A percentile compares a stretch with the other conserved stretches of the same genome.
Conservation (phyloP, 1,140 invertebrate genomes). For the Heliconius nattereri region DNA sequence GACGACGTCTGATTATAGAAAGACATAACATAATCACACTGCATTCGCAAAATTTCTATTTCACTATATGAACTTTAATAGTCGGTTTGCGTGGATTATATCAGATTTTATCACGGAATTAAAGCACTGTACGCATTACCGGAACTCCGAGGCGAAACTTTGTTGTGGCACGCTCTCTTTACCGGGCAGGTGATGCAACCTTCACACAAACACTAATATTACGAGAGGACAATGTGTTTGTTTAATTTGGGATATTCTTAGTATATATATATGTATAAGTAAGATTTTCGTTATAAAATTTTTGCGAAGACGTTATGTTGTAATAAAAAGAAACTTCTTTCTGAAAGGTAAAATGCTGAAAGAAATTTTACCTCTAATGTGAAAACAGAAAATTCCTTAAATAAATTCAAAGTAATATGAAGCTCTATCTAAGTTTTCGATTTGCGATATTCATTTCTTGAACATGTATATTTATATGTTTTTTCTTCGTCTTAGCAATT, state of each 20-base stretch:
- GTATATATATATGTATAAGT: background rate
- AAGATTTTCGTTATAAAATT: background rate
- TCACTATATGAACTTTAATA: conserved; percentile 19
- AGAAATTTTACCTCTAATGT: background rate
- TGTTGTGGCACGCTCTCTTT: conserved; percentile 35
- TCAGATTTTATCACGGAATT: conserved; percentile 39
- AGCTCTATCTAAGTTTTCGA: too few species aligned
- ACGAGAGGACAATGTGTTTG: background rate
- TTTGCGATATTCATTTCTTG: too few species aligned
- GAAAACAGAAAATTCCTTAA: background rate
- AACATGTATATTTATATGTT: too few species aligned
- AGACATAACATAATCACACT: background rate
- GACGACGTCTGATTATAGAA: background rate
- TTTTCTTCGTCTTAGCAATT: too few species aligned
- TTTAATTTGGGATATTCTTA: background rate
- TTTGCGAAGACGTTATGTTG: background rate
- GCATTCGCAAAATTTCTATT: conserved; percentile 17
- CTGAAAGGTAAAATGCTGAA: too few species aligned
- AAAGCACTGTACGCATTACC: conserved; percentile 35
- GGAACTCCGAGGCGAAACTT: conserved; percentile 33
- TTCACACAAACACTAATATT: background rate
- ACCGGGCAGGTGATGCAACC: conserved; percentile 14
- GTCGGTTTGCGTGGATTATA: conserved; percentile 4
- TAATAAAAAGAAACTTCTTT: background rate
- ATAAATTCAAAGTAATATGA: background rate